phyloP scores from a whole-genome alignment of 37 sponge, comb jelly and placozoan genomes.

The Amphimedon queenslandica region DNA sequence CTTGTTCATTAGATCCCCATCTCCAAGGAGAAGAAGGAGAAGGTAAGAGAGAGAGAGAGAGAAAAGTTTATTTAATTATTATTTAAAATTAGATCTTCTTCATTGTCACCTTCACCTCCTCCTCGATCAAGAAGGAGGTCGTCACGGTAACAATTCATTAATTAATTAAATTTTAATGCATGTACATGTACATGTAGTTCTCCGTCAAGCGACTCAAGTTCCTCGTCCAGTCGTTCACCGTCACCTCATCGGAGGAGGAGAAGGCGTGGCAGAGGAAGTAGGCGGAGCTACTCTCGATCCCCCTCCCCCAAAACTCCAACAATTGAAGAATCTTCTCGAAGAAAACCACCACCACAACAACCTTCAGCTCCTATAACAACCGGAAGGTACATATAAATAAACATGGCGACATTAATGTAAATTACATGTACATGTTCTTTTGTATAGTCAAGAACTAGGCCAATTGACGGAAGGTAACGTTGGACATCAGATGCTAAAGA shows the following conservation, averaged over 20 bases:
- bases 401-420: no score
- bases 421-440: no score
- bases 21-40: constrained; percentile 7
- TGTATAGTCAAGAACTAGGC: not conserved
- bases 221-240: constrained; percentile 26
- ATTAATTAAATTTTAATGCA: not conserved
- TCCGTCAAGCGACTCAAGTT: constrained; percentile 20
- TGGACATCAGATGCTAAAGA: constrained; percentile 82
- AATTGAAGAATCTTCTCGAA: not conserved
- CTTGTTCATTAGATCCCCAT: no score
- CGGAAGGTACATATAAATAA: no score
- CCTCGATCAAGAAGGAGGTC: constrained; percentile 16
- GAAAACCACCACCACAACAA: not conserved
- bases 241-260: not conserved
- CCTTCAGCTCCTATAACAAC: not conserved
- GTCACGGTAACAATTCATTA: constrained; percentile 15
- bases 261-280: not conserved
- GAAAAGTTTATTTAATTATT: not conserved
- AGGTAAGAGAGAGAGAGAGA: not conserved
- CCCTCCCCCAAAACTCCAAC: not conserved
- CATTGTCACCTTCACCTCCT: constrained; percentile 4
- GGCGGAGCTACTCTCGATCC: not conserved
- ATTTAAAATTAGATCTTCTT: constrained; percentile 3
- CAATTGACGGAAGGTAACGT: constrained; percentile 60
- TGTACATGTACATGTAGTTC: constrained; percentile 7